Conservation (phyloP, 2,888 invertebrate species). For the Pelosia muscerda region DNA sequence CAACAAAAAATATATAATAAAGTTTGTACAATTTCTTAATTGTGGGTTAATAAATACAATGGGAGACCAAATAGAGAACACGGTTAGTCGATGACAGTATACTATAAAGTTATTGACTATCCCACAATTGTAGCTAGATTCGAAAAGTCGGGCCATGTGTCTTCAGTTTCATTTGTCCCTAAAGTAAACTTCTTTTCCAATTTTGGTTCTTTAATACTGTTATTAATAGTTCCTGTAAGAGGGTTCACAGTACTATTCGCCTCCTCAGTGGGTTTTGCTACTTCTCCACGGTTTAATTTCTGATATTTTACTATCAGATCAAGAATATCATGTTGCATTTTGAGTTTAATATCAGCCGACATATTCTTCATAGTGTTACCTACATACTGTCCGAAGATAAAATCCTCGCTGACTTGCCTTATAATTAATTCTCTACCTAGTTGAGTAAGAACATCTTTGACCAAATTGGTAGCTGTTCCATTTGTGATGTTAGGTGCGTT, state of each 20-base stretch:
- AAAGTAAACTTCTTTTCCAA: slow-evolving; percentile 57
- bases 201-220: slow-evolving; percentile 53
- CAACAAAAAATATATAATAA: background rate
- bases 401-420: slow-evolving; percentile 75
- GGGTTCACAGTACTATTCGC: slow-evolving; percentile 10
- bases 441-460: slow-evolving; percentile 71
- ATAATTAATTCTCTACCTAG: slow-evolving; percentile 72
- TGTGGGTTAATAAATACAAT: background rate
- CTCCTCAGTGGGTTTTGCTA: slow-evolving; percentile 36
- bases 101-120: slow-evolving; percentile 30
- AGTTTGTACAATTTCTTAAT: background rate
- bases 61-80: background rate
- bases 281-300: slow-evolving; percentile 52
- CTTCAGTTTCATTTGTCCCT: slow-evolving; percentile 71
- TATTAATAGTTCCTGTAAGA: slow-evolving; percentile 16
- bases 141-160: slow-evolving; percentile 77
- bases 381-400: slow-evolving; percentile 81
- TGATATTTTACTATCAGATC: slow-evolving; percentile 74
- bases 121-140: slow-evolving; percentile 79
- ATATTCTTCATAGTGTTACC: slow-evolving; percentile 76
- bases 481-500: slow-evolving; percentile 28
- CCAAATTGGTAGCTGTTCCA: slow-evolving; percentile 54
- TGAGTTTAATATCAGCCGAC: slow-evolving; percentile 64
- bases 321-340: slow-evolving; percentile 78
- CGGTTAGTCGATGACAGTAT: background rate